Percentiles rank a stretch among this genome's conserved stretches.
Evolutionary conservation across 2,888 invertebrate genomes (phyloP).

Genomic region (Ormyrus thymus): DNA sequence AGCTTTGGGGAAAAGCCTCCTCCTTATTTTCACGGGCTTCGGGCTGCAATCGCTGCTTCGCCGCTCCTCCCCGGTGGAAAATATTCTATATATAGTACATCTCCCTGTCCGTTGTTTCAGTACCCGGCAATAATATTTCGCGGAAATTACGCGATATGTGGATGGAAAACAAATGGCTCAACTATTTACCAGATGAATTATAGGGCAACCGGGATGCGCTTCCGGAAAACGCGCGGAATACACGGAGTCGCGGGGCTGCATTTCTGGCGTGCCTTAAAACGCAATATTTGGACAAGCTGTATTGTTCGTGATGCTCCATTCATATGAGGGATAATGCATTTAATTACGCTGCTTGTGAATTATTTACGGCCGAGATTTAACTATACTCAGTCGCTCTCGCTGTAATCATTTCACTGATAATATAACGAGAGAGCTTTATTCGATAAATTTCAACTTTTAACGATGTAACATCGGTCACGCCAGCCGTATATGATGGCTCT

Average conservation of each 20-base stretch:
- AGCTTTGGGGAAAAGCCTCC: not conserved
- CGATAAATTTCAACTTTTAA: too few species aligned
- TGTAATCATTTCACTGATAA: too few species aligned
- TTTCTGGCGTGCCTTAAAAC: not conserved
- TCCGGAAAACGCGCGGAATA: not conserved
- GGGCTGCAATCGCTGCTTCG: conserved; percentile 27
- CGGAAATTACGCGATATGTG: not conserved
- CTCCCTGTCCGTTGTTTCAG: too few species aligned
- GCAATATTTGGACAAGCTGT: conserved; percentile 3
- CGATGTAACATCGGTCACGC: too few species aligned
- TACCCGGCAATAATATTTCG: conserved; percentile 17
- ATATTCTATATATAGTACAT: conserved; percentile 27
- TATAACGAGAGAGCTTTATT: too few species aligned
- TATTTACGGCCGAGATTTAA: not conserved
- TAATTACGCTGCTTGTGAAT: conserved; percentile 3
- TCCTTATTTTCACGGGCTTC: conserved; percentile 2
- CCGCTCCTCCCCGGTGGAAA: conserved; percentile 6
- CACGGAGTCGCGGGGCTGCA: not conserved
- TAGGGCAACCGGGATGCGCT: not conserved
- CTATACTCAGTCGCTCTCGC: not conserved
- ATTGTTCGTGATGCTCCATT: not conserved
- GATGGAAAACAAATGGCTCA: not conserved
- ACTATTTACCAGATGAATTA: conserved; percentile 23
- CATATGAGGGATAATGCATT: not conserved
- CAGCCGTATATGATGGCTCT: too few species aligned